These are phyloP conservation scores for Halcyon smyrnensis DNA, from an alignment of 2,797 vertebrate genomes.

Conservation along the genomic window DNA sequence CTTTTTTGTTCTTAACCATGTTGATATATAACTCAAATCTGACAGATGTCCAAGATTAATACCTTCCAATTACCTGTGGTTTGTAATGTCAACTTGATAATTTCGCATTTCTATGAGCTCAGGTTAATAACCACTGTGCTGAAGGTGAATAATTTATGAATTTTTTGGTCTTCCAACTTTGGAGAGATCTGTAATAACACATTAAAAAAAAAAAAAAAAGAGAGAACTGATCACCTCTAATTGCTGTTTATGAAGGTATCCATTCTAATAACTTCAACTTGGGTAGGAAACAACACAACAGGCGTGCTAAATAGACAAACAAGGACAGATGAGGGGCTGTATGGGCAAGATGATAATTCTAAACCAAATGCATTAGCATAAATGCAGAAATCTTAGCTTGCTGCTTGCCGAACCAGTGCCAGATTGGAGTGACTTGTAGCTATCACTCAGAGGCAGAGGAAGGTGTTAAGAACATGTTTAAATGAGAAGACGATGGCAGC, in stretches of 20 bases:
- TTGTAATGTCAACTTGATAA: slow-evolving; percentile 6
- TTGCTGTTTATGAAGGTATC: neutral
- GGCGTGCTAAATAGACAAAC: neutral
- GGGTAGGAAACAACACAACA: neutral
- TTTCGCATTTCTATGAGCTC: neutral
- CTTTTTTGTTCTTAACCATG: neutral
- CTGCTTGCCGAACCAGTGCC: slow-evolving; percentile 60
- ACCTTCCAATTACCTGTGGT: neutral
- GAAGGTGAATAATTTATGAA: neutral
- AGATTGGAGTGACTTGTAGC: slow-evolving; percentile 69
- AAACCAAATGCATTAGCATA: slow-evolving; percentile 53
- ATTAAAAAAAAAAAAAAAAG: neutral
- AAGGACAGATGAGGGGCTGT: neutral
- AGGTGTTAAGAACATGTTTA: slow-evolving; percentile 72
- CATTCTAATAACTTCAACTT: neutral
- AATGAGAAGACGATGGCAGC: slow-evolving; percentile 68
- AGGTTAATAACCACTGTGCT: neutral
- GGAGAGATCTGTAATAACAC: neutral
- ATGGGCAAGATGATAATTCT: slow-evolving; percentile 2
- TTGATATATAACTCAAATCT: neutral
- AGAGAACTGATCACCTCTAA: neutral
- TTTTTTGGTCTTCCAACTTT: neutral
- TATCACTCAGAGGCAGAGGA: slow-evolving; percentile 70
- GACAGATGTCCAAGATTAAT: neutral
- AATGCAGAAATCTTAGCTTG: slow-evolving; percentile 55